Conservation (phyloP, 2,888 invertebrate species). For the Plebejus anna region DNA sequence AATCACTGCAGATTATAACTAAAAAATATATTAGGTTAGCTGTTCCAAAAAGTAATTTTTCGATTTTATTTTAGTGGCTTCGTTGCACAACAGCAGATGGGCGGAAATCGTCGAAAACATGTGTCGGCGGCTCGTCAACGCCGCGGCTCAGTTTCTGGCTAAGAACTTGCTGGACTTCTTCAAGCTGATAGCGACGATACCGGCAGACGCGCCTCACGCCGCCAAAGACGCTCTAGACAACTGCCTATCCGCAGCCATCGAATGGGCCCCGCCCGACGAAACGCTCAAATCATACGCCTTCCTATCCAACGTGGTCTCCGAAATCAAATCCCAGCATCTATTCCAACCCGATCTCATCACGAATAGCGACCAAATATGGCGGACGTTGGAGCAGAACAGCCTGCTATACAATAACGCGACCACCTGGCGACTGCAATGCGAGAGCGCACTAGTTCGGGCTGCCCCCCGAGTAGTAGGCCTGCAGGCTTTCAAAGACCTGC, state of each 20-base stretch:
- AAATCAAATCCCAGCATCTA: constrained; percentile 45
- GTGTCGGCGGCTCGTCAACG: constrained; percentile 88
- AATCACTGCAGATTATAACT: too few species aligned
- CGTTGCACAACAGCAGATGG: constrained; percentile 90
- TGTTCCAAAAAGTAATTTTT: too few species aligned
- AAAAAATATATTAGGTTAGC: too few species aligned
- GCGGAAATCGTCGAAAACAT: constrained; percentile 88
- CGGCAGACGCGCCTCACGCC: constrained; percentile 45
- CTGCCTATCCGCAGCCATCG: constrained; percentile 88
- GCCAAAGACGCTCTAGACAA: constrained; percentile 82
- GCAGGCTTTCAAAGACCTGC: constrained; percentile 59
- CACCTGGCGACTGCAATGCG: constrained; percentile 58
- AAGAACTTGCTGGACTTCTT: constrained; percentile 89
- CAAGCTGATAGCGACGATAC: constrained; percentile 79
- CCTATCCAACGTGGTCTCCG: constrained; percentile 49
- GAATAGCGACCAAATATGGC: constrained; percentile 43
- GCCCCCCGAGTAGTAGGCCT: constrained; percentile 57
- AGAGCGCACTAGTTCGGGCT: constrained; percentile 55
- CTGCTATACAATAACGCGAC: constrained; percentile 47
- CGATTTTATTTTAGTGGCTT: constrained; percentile 63
- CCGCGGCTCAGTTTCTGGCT: constrained; percentile 88
- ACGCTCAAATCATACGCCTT: constrained; percentile 88
- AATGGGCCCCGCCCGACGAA: constrained; percentile 88
- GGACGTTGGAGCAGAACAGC: constrained; percentile 40
- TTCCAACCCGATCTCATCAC: constrained; percentile 51